Percentiles rank a stretch among this genome's conserved stretches.
Evolutionary conservation across 2,888 invertebrate species (phyloP).

Genomic region (Pinctada fucata): DNA sequence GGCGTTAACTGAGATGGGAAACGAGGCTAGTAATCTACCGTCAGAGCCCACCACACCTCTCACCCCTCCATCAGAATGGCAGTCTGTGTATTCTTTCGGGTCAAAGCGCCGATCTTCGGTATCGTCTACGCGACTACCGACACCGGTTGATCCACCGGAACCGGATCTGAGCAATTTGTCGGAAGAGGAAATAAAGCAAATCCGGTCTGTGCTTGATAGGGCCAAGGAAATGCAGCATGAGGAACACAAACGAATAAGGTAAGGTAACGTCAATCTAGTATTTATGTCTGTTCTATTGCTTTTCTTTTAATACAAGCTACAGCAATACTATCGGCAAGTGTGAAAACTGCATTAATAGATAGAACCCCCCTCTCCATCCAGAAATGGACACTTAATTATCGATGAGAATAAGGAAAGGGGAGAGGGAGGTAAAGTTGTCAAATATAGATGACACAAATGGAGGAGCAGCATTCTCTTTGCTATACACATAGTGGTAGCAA

Average conservation of each 20-base stretch:
- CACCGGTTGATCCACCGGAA: constrained; percentile 77
- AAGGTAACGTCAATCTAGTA: too few relatives aligned
- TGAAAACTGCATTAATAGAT: too few relatives aligned
- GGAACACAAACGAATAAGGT: constrained; percentile 72
- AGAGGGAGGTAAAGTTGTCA: too few relatives aligned
- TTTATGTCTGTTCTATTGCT: too few relatives aligned
- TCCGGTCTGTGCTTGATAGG: constrained; percentile 82
- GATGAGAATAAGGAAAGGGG: too few relatives aligned
- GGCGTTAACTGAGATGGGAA: constrained; percentile 49
- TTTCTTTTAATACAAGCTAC: too few relatives aligned
- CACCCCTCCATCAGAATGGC: constrained; percentile 65
- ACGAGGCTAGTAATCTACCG: constrained; percentile 57
- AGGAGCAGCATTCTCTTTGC: too few relatives aligned
- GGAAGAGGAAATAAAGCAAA: constrained; percentile 81
- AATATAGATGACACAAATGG: too few relatives aligned
- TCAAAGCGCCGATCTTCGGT: constrained; percentile 67
- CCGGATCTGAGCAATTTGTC: constrained; percentile 81
- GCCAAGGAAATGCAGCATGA: constrained; percentile 79
- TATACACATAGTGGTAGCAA: too few relatives aligned
- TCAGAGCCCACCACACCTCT: constrained; percentile 54
- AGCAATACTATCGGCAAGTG: too few relatives aligned
- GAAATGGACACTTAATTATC: too few relatives aligned
- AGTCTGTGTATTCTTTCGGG: constrained; percentile 64
- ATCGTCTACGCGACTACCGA: constrained; percentile 66
- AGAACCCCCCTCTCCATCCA: too few relatives aligned